Evolutionary conservation across 2,888 invertebrate species (phyloP).

Genomic region (Hirudinaria manillensis): DNA sequence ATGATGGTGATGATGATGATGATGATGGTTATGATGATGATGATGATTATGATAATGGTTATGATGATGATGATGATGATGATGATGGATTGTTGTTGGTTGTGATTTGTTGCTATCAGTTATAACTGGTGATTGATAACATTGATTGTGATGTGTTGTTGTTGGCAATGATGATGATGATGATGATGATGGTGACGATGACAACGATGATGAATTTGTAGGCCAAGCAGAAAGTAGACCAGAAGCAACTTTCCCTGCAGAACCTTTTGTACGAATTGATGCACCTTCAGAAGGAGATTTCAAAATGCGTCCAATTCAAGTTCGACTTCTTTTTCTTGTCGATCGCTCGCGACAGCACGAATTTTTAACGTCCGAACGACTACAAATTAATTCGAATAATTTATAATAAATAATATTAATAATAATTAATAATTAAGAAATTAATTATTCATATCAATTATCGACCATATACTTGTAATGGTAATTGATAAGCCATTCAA

Average conservation of each 20-base stretch:
- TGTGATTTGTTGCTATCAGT: not conserved
- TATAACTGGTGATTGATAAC: no score
- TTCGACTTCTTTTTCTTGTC: conserved; percentile 50
- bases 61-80: not conserved
- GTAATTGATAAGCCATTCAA: no score
- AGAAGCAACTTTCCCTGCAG: conserved; percentile 80
- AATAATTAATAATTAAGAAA: conserved; percentile 2
- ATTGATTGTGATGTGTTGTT: no score
- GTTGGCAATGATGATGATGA: no score
- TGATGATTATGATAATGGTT: not conserved
- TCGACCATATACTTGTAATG: no score
- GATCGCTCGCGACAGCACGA: no score
- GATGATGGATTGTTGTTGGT: not conserved
- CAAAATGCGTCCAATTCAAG: conserved; percentile 88
- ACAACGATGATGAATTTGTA: conserved; percentile 34
- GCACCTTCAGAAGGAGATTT: conserved; percentile 87
- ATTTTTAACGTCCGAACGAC: no score
- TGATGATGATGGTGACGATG: no score
- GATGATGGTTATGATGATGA: not conserved
- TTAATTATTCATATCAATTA: no score
- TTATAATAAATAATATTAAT: not conserved
- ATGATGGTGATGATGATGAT: not conserved
- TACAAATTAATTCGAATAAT: no score
- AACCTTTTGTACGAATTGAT: conserved; percentile 88
- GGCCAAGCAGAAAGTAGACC: conserved; percentile 82